Conservation (phyloP, 2,888 invertebrate genomes). For the Drosophila paranaensis region DNA sequence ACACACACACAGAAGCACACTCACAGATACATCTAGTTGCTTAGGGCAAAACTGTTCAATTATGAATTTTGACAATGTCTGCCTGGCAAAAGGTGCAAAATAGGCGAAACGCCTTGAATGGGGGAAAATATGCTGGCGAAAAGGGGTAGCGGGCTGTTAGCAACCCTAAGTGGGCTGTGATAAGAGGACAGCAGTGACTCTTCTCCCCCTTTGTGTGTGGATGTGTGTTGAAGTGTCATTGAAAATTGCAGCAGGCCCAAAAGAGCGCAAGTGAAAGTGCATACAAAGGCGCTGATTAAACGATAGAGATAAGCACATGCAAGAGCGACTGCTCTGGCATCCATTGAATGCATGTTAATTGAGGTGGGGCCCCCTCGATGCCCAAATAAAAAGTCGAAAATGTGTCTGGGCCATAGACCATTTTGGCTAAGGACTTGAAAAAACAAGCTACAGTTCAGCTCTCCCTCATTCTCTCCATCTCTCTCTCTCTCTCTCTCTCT, state of each 20-base stretch:
- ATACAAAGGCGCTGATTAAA: slow-evolving; percentile 74
- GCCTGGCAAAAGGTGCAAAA: slow-evolving; percentile 68
- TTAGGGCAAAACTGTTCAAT: slow-evolving; percentile 69
- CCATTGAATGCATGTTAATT: slow-evolving; percentile 58
- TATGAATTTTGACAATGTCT: slow-evolving; percentile 78
- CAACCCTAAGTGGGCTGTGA: slow-evolving; percentile 63
- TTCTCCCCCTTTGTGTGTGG: slow-evolving; percentile 1
- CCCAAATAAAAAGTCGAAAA: slow-evolving; percentile 5
- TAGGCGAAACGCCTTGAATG: slow-evolving; percentile 56
- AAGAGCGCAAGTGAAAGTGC: slow-evolving; percentile 67
- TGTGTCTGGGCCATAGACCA: slow-evolving; percentile 34
- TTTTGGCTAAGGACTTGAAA: slow-evolving; percentile 28
- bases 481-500: not conserved
- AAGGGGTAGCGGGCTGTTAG: slow-evolving; percentile 27
- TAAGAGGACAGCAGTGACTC: slow-evolving; percentile 27
- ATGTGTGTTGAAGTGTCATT: slow-evolving; percentile 55
- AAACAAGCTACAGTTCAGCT: slow-evolving; percentile 36
- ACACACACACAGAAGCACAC: slow-evolving; percentile 25
- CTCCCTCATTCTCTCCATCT: not conserved
- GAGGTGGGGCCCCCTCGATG: slow-evolving; percentile 6
- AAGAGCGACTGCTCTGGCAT: slow-evolving; percentile 11
- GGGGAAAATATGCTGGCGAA: slow-evolving; percentile 4
- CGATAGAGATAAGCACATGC: slow-evolving; percentile 45
- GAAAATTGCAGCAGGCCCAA: slow-evolving; percentile 62
- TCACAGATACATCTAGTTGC: slow-evolving; percentile 25